phyloP scores from a whole-genome alignment of 2,797 vertebrate genomes.

The Esox masquinongy region DNA sequence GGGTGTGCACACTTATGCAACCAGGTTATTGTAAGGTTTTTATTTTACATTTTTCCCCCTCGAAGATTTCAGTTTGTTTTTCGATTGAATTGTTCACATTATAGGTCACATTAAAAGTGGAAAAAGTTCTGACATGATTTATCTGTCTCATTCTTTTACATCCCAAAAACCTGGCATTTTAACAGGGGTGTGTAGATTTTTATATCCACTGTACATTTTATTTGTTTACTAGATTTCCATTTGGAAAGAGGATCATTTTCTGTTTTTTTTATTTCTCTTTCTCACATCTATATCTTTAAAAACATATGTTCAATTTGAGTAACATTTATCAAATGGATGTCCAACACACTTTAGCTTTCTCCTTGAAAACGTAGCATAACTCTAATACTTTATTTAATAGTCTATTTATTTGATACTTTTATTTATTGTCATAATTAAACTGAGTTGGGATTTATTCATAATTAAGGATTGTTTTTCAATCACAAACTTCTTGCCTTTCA shows the following conservation, averaged over 20 bases:
- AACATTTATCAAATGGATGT: conserved; percentile 33
- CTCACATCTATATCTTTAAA: too few species aligned
- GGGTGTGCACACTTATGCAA: too few species aligned
- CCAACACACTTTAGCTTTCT: conserved; percentile 42
- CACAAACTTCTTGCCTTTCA: conserved; percentile 48
- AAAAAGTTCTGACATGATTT: too few species aligned
- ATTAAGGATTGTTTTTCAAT: conserved; percentile 72
- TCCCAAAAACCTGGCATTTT: too few species aligned
- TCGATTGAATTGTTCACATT: too few species aligned
- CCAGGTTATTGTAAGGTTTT: too few species aligned
- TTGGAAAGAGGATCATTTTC: conserved; percentile 60
- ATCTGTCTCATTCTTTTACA: too few species aligned
- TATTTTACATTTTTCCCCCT: too few species aligned
- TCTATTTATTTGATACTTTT: conserved; percentile 82
- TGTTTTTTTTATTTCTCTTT: not conserved
- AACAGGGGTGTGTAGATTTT: too few species aligned
- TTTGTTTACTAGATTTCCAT: conserved; percentile 21
- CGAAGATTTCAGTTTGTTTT: too few species aligned
- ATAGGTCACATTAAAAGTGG: too few species aligned
- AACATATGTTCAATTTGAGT: conserved; percentile 11
- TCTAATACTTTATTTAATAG: conserved; percentile 81
- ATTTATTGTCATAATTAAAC: conserved; percentile 80
- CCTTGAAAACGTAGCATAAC: conserved; percentile 47
- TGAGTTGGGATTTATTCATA: conserved; percentile 73
- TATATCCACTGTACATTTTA: too few species aligned